Evolutionary conservation across 2,113 vertebrate genomes (phyloP).

Genomic region (Leucoraja erinaceus): DNA sequence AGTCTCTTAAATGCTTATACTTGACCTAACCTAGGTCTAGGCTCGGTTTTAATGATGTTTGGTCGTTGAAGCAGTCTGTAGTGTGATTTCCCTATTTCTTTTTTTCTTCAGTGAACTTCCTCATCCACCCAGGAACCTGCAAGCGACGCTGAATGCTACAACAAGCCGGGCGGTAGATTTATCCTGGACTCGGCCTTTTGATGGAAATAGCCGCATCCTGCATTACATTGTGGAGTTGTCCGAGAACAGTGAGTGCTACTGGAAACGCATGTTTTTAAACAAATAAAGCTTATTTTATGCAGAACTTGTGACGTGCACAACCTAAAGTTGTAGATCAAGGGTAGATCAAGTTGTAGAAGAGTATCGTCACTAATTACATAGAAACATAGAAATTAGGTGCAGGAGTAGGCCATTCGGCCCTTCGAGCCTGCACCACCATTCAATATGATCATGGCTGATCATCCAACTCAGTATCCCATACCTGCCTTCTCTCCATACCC

Average conservation of each 20-base stretch:
- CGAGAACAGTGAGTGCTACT: slow-evolving; percentile 76
- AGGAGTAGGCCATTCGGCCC: too few relatives aligned
- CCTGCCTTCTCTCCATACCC: too few relatives aligned
- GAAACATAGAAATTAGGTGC: too few relatives aligned
- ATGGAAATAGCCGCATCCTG: slow-evolving; percentile 88
- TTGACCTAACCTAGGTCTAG: neutral
- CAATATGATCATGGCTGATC: too few relatives aligned
- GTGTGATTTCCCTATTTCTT: neutral
- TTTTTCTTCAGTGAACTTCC: slow-evolving; percentile 72
- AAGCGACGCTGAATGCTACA: slow-evolving; percentile 67
- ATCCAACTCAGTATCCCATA: too few relatives aligned
- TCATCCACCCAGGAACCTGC: slow-evolving; percentile 83
- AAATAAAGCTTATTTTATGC: neutral
- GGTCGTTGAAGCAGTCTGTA: too few relatives aligned
- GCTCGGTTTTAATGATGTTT: neutral
- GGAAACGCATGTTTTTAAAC: neutral
- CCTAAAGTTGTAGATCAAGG: too few relatives aligned
- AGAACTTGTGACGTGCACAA: too few relatives aligned
- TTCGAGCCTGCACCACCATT: too few relatives aligned
- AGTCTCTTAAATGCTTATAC: too few relatives aligned
- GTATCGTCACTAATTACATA: too few relatives aligned
- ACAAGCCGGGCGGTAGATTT: slow-evolving; percentile 71
- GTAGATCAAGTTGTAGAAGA: too few relatives aligned
- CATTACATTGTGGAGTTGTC: slow-evolving; percentile 85
- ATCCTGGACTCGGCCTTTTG: slow-evolving; percentile 88